phyloP scores from a whole-genome alignment of 2,888 invertebrate species.

The Thera britannica region DNA sequence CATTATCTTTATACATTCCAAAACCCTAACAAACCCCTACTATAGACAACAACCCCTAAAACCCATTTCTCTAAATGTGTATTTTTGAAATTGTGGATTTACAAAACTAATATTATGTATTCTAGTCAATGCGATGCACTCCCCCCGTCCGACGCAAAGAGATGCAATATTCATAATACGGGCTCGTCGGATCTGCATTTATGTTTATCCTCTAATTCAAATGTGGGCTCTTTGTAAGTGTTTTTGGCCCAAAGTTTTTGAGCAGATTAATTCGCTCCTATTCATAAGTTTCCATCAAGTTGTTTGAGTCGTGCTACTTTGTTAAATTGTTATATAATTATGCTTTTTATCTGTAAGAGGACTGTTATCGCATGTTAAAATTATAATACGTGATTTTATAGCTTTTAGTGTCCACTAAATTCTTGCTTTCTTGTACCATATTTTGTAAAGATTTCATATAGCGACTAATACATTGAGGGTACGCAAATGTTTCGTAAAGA shows the following conservation, averaged over 20 bases:
- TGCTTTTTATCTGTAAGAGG: too few relatives aligned
- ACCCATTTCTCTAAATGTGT: too few relatives aligned
- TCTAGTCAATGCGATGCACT: conserved; percentile 30
- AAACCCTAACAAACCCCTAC: too few relatives aligned
- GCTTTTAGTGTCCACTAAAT: too few relatives aligned
- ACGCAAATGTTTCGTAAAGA: background rate
- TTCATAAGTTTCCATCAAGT: background rate
- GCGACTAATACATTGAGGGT: too few relatives aligned
- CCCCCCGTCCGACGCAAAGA: conserved; percentile 44
- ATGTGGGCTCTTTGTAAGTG: conserved; percentile 26
- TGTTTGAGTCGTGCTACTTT: background rate
- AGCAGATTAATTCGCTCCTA: background rate
- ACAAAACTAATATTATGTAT: conserved; percentile 12
- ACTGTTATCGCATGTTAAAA: too few relatives aligned
- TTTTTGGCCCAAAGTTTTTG: conserved; percentile 15
- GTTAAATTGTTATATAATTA: too few relatives aligned
- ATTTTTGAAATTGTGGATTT: conserved; percentile 11
- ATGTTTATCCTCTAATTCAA: conserved; percentile 43
- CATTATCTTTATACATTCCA: too few relatives aligned
- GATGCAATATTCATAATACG: conserved; percentile 67
- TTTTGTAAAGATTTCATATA: too few relatives aligned
- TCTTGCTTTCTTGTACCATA: too few relatives aligned
- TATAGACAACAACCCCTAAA: too few relatives aligned
- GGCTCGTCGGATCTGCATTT: conserved; percentile 50
- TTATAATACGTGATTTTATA: too few relatives aligned